phyloP scores from a whole-genome alignment of 2,113 vertebrate genomes.

The Anoura caudifer region DNA sequence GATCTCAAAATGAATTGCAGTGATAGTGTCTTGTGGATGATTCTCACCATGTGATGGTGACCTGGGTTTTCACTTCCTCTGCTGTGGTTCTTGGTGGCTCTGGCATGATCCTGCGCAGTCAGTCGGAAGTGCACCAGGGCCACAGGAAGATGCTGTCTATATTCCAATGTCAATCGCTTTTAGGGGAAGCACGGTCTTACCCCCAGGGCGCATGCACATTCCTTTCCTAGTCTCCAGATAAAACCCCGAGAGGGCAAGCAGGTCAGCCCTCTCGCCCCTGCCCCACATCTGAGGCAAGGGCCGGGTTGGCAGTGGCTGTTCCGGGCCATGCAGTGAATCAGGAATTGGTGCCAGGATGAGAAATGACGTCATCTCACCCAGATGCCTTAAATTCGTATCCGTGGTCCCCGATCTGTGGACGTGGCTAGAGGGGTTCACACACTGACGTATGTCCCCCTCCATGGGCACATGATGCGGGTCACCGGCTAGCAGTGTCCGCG shows the following conservation, averaged over 20 bases:
- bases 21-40: neutral
- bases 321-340: no score
- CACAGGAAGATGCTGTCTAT: rapidly evolving
- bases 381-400: neutral
- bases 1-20: neutral
- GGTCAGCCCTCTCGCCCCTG: neutral
- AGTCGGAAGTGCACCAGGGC: no score
- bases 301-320: rapidly evolving
- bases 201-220: rapidly evolving
- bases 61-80: neutral
- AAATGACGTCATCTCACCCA: rapidly evolving
- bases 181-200: neutral
- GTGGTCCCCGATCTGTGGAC: neutral
- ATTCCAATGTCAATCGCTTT: rapidly evolving
- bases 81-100: neutral
- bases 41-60: no score
- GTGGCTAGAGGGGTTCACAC: neutral
- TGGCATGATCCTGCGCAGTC: rapidly evolving
- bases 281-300: rapidly evolving
- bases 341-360: neutral
- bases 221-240: neutral
- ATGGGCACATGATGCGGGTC: no score
- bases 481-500: no score
- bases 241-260: rapidly evolving
- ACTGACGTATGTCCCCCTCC: no score